These are phyloP conservation scores for Glomeris maerens DNA, from an alignment of 1,140 invertebrate species.

Conservation along the genomic window DNA sequence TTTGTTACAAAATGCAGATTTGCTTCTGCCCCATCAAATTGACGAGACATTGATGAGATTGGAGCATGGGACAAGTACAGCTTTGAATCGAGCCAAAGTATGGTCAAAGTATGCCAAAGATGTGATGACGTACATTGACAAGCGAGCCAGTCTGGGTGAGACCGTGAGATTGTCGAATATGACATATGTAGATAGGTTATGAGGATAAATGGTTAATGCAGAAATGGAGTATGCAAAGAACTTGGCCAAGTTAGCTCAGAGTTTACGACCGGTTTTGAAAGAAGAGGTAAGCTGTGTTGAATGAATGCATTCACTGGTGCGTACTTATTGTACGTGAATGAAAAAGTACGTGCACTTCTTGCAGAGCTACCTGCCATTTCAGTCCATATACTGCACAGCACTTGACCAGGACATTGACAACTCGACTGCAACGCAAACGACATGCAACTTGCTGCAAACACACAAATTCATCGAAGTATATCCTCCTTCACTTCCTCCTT, in stretches of 20 bases:
- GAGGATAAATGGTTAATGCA: slow-evolving; percentile 15
- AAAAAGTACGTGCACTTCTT: slow-evolving; percentile 10
- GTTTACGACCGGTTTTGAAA: slow-evolving; percentile 33
- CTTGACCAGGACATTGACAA: slow-evolving; percentile 41
- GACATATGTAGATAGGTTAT: not conserved
- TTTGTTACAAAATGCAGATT: no score
- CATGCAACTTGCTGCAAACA: slow-evolving; percentile 34
- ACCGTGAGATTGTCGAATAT: not conserved
- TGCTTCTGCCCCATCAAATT: slow-evolving; percentile 25
- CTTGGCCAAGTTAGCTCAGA: slow-evolving; percentile 36
- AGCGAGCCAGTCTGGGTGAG: slow-evolving; percentile 33
- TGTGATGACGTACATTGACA: slow-evolving; percentile 39
- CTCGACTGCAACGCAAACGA: slow-evolving; percentile 32
- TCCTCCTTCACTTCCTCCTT: slow-evolving; percentile 4
- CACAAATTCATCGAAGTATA: slow-evolving; percentile 40
- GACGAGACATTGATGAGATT: slow-evolving; percentile 30
- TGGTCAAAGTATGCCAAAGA: slow-evolving; percentile 44
- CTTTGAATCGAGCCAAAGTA: slow-evolving; percentile 38
- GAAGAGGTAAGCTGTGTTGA: slow-evolving; percentile 34
- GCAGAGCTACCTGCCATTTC: slow-evolving; percentile 39
- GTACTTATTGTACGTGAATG: not conserved
- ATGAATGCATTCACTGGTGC: slow-evolving; percentile 8
- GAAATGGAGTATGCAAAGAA: slow-evolving; percentile 39
- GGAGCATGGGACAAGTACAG: slow-evolving; percentile 36
- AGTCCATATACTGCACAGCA: slow-evolving; percentile 40